phyloP scores from a whole-genome alignment of 2,797 vertebrate species.

The Benthosema pterotum region DNA sequence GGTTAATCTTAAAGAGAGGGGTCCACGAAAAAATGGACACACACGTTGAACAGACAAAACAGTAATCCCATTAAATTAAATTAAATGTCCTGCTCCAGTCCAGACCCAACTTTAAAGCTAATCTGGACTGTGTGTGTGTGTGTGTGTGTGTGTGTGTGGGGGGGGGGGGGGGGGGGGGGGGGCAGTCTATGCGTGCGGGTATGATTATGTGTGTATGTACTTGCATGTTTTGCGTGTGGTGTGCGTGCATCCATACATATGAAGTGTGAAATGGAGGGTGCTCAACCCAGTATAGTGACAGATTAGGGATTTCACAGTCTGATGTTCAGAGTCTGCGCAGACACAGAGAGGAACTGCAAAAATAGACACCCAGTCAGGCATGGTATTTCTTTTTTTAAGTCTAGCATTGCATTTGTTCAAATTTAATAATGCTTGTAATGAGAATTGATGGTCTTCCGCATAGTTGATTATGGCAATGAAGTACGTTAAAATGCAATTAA shows the following conservation, averaged over 20 bases:
- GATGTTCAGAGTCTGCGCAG: constrained; percentile 45
- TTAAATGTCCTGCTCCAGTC: background rate
- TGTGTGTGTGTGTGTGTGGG: background rate
- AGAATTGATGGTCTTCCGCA: constrained; percentile 53
- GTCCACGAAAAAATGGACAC: background rate
- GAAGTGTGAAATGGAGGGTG: constrained; percentile 58
- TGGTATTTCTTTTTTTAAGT: constrained; percentile 51
- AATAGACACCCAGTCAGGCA: constrained; percentile 25
- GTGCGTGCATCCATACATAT: constrained; percentile 5
- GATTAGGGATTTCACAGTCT: constrained; percentile 69
- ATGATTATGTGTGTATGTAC: too few species aligned
- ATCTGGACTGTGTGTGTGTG: background rate
- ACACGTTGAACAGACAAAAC: background rate
- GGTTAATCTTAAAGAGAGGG: too few species aligned
- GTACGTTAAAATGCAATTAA: constrained; percentile 17
- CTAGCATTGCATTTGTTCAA: constrained; percentile 35
- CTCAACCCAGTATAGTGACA: constrained; percentile 50
- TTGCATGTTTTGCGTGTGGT: background rate
- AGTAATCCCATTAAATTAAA: too few species aligned
- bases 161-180: too few species aligned
- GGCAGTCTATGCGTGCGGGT: background rate
- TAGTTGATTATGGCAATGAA: constrained; percentile 29
- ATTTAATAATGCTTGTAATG: constrained; percentile 67
- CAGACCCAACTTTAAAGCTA: constrained; percentile 19
- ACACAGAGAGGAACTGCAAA: constrained; percentile 21